Evolutionary conservation across 2,888 invertebrate species (phyloP).

Genomic region (Melinaea marsaeus): DNA sequence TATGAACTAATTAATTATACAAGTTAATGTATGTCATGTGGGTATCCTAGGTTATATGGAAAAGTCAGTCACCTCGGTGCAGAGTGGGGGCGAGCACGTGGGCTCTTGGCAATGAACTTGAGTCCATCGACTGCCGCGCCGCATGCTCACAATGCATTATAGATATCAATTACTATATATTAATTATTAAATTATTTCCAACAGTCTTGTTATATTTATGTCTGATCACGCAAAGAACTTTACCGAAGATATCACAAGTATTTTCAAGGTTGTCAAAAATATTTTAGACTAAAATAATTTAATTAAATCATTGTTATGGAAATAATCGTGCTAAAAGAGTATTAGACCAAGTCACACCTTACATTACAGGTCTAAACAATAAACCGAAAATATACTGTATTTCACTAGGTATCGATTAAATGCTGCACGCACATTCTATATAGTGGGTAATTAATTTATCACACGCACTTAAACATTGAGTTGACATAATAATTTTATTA

Average conservation of each 20-base stretch:
- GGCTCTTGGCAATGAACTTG: slow-evolving; percentile 72
- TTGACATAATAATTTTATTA: not conserved
- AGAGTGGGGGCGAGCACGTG: slow-evolving; percentile 62
- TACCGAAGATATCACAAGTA: too few relatives aligned
- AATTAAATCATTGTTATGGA: slow-evolving; percentile 9
- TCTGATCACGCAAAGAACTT: too few relatives aligned
- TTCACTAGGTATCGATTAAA: slow-evolving; percentile 21
- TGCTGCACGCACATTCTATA: slow-evolving; percentile 22
- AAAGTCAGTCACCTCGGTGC: slow-evolving; percentile 66
- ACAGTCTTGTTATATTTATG: too few relatives aligned
- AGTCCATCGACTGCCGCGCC: slow-evolving; percentile 39
- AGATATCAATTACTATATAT: not conserved
- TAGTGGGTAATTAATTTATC: slow-evolving; percentile 12
- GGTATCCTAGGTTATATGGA: slow-evolving; percentile 38
- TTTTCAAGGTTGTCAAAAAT: too few relatives aligned
- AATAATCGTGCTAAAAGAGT: not conserved
- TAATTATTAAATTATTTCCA: too few relatives aligned
- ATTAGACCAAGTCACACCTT: slow-evolving; percentile 14
- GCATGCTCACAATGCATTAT: slow-evolving; percentile 42
- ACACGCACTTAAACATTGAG: slow-evolving; percentile 8
- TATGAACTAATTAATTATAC: slow-evolving; percentile 56
- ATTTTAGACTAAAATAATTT: not conserved
- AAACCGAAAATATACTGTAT: slow-evolving; percentile 19
- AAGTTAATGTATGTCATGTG: slow-evolving; percentile 50
- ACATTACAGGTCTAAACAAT: slow-evolving; percentile 17